These are phyloP conservation scores for Palythoa caribaeorum DNA, from an alignment of 92 coral and sea anemone species.

Conservation along the genomic window DNA sequence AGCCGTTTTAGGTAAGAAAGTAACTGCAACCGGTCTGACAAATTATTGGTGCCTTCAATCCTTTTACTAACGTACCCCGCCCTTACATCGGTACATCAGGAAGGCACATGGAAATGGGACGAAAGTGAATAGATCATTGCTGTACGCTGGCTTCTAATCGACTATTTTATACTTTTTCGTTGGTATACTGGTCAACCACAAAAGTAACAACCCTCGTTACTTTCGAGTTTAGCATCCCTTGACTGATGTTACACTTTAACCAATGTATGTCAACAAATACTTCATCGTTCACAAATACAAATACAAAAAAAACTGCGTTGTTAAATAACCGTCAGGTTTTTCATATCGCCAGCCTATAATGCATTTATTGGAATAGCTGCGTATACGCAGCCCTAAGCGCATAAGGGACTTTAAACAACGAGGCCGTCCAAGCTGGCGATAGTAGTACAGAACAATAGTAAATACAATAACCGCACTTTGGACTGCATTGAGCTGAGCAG, in stretches of 20 bases:
- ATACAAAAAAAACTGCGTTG: slow-evolving; percentile 7
- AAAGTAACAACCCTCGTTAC: background rate
- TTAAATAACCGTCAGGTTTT: background rate
- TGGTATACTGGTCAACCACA: slow-evolving; percentile 9
- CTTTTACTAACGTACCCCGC: background rate
- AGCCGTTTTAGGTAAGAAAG: too few relatives aligned
- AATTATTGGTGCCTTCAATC: too few relatives aligned
- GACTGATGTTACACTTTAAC: background rate
- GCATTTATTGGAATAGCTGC: too few relatives aligned
- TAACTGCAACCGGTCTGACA: too few relatives aligned
- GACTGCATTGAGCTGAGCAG: too few relatives aligned
- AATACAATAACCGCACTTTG: too few relatives aligned
- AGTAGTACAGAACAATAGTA: too few relatives aligned
- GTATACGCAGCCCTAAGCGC: too few relatives aligned
- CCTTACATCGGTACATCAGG: slow-evolving; percentile 15
- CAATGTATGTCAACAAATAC: background rate
- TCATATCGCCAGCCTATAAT: too few relatives aligned
- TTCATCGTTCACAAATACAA: slow-evolving; percentile 6
- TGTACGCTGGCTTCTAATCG: slow-evolving; percentile 3
- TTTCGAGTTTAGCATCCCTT: background rate
- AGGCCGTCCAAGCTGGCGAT: too few relatives aligned
- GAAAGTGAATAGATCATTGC: background rate
- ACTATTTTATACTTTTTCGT: slow-evolving; percentile 6
- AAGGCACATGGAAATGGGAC: background rate
- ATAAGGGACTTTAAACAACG: too few relatives aligned